Evolutionary conservation across 2,888 invertebrate species (phyloP).

Genomic region (Saturnia pavonia): DNA sequence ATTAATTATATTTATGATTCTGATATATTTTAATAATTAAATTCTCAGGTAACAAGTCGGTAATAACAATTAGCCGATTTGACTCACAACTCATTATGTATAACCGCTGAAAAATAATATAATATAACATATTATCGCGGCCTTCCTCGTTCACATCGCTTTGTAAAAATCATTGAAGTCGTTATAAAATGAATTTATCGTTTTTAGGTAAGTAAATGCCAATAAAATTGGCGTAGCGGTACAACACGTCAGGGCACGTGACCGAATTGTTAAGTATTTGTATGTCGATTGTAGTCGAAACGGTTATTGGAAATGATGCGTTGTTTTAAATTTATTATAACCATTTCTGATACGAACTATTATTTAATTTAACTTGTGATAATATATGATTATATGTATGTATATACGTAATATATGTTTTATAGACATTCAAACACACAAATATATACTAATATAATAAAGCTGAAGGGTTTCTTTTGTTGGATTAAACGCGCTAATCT

Average conservation of each 20-base stretch:
- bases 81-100: neutral
- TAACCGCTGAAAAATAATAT: neutral
- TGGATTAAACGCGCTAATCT: no score
- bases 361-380: neutral
- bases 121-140: constrained; percentile 9
- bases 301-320: constrained; percentile 7
- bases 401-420: no score
- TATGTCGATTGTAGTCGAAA: constrained; percentile 9
- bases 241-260: constrained; percentile 14
- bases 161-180: constrained; percentile 17
- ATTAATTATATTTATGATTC: no score
- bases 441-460: neutral
- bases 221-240: neutral
- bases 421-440: neutral
- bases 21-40: no score
- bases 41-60: no score
- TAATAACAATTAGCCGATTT: neutral
- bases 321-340: constrained; percentile 4
- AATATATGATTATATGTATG: neutral
- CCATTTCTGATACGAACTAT: neutral
- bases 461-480: neutral
- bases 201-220: constrained; percentile 16
- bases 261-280: constrained; percentile 20
- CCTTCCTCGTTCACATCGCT: neutral
- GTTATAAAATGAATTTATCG: constrained; percentile 17